Evolutionary conservation across 2,113 vertebrate genomes (phyloP).

Genomic region (Atrichornis clamosus): DNA sequence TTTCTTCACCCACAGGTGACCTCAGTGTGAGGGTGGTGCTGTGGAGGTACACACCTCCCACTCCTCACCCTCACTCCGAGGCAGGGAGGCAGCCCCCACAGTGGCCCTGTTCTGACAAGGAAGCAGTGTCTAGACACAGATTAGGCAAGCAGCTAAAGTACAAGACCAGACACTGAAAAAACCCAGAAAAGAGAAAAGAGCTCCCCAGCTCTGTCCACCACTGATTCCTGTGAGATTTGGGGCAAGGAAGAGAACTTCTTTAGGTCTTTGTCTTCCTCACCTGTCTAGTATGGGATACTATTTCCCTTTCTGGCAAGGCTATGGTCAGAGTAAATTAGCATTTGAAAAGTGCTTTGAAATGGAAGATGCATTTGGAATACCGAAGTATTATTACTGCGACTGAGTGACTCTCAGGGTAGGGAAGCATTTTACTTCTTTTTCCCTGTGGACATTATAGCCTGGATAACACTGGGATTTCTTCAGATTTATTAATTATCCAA

Average conservation of each 20-base stretch:
- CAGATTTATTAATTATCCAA: constrained; percentile 12
- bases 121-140: constrained; percentile 1
- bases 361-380: constrained; percentile 34
- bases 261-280: neutral
- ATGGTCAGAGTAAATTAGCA: constrained; percentile 6
- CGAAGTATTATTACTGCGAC: neutral
- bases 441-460: neutral
- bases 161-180: neutral
- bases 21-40: accelerated
- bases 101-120: neutral
- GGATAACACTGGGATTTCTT: neutral
- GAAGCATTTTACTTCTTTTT: neutral
- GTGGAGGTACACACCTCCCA: accelerated
- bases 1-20: accelerated
- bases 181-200: neutral
- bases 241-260: neutral
- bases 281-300: constrained; percentile 10
- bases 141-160: neutral
- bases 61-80: neutral
- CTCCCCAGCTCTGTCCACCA: neutral
- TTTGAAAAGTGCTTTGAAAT: constrained; percentile 57
- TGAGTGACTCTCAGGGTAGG: neutral
- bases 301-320: constrained; percentile 23
- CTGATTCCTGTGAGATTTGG: neutral
- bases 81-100: neutral